These are phyloP conservation scores for Phania funesta DNA, from an alignment of 2,888 invertebrate genomes.

Conservation along the genomic window DNA sequence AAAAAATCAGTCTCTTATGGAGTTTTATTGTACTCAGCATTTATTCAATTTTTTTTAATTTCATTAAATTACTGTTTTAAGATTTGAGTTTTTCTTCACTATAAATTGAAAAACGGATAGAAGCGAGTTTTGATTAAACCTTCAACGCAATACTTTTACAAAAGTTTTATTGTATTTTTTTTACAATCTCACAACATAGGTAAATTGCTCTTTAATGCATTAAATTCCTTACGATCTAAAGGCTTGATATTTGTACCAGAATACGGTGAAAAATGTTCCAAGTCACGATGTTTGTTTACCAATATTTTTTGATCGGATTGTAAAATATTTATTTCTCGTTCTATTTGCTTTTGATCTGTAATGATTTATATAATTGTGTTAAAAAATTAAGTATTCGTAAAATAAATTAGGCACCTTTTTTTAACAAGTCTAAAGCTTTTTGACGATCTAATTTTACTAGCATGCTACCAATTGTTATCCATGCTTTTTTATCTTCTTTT, in stretches of 20 bases:
- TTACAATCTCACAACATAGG: slow-evolving; percentile 72
- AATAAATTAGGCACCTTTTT: slow-evolving; percentile 72
- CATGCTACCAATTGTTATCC: slow-evolving; percentile 79
- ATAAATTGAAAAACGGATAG: too few relatives aligned
- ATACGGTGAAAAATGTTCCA: slow-evolving; percentile 77
- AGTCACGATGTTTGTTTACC: slow-evolving; percentile 78
- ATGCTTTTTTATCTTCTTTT: slow-evolving; percentile 74
- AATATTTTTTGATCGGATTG: slow-evolving; percentile 78
- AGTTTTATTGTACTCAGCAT: too few relatives aligned
- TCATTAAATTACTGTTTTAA: too few relatives aligned
- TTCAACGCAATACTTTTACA: too few relatives aligned
- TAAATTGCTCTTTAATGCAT: slow-evolving; percentile 75
- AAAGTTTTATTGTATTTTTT: too few relatives aligned
- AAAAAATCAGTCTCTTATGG: too few relatives aligned
- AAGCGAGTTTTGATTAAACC: too few relatives aligned
- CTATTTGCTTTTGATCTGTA: slow-evolving; percentile 78
- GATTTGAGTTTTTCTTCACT: too few relatives aligned
- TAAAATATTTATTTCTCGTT: slow-evolving; percentile 77
- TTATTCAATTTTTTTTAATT: too few relatives aligned
- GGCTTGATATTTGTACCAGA: slow-evolving; percentile 78
- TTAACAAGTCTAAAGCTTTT: slow-evolving; percentile 76
- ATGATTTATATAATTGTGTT: neutral
- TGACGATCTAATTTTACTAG: slow-evolving; percentile 75
- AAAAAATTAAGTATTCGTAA: neutral
- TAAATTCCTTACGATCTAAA: slow-evolving; percentile 76